Evolutionary conservation across 2,113 vertebrate species (phyloP), one percentile per base, ranked within the genome.

Genomic region (Plectropomus leopardus): DNA sequence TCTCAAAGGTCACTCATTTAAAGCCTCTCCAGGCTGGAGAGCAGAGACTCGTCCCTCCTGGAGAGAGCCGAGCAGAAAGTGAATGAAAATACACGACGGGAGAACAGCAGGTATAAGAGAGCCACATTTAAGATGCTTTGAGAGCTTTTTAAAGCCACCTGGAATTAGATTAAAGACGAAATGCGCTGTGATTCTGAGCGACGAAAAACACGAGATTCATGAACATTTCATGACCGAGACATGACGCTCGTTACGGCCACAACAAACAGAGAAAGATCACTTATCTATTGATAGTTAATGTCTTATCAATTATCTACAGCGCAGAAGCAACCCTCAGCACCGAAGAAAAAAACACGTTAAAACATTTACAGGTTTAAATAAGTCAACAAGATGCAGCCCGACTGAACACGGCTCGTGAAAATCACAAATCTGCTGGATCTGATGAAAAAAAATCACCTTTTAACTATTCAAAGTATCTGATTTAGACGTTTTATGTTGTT

Each of bases 1-100:
- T 90, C 78, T 90, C 61, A 92, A 92, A 93, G 91, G 91, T 94
- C 90, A 92, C 69, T 76, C 74, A 68, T 83, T 86, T 68, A 78
- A 72, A 80, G 51, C 28, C 72, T 72, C 78, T 70, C 44, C 48
- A 23, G 57, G 42, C 47, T 66, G 45, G 68, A 69, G 68, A 76
- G 61, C 76, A 26, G 26, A 68, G 68, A 5, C 73, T 26, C 19
- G 4, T 5, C 81, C 78, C 78, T 79, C 83, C 83, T 21, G 60
- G 44, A 50, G 70, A 45, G 80, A 81, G 59, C 55, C 24, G 14
- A 32, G 45, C 45, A 13, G 47, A 45, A 21, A 47, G 72, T 69
- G 78, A 60, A 76, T 64, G 73, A 59, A 4, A 6, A 9, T 3
- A 0, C 24, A 42, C 50, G 63, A 21, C 19, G 28, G 36, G 73